These are phyloP conservation scores for Nasonia giraulti DNA, from an alignment of 1,140 invertebrate genomes.

Conservation along the genomic window DNA sequence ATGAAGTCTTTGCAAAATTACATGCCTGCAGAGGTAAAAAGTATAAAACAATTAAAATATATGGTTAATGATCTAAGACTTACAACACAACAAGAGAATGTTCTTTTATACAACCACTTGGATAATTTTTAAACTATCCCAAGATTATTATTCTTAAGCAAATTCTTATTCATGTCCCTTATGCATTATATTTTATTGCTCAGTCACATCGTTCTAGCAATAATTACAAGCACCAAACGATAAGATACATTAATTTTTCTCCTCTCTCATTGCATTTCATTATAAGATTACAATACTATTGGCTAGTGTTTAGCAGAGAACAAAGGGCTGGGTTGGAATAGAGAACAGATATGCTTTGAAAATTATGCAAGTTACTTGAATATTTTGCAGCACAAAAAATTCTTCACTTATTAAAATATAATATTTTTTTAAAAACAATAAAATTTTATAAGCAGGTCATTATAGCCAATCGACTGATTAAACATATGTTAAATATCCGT, in stretches of 20 bases:
- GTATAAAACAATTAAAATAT: conserved; percentile 33
- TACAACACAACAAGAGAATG: conserved; percentile 20
- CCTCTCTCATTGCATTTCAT: neutral
- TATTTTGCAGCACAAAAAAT: neutral
- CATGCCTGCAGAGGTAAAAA: conserved; percentile 16
- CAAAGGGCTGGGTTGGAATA: conserved; percentile 6
- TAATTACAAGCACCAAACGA: conserved; percentile 20
- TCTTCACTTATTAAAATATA: too few relatives aligned
- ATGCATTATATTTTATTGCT: conserved; percentile 30
- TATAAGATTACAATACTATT: neutral
- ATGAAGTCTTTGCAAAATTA: conserved; percentile 21
- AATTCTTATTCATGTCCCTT: neutral
- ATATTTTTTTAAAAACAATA: too few relatives aligned
- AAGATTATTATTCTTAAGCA: conserved; percentile 1
- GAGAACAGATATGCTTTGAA: neutral
- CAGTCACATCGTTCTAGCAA: neutral
- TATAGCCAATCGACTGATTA: too few relatives aligned
- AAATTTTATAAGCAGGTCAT: too few relatives aligned
- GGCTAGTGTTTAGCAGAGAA: conserved; percentile 24
- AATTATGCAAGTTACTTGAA: neutral
- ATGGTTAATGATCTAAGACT: conserved; percentile 14
- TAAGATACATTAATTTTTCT: conserved; percentile 14
- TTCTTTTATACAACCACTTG: conserved; percentile 14
- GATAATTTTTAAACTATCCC: neutral
- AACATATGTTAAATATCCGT: too few relatives aligned